Conservation (phyloP, 1,140 invertebrate genomes). For the Dysdera silvatica region DNA sequence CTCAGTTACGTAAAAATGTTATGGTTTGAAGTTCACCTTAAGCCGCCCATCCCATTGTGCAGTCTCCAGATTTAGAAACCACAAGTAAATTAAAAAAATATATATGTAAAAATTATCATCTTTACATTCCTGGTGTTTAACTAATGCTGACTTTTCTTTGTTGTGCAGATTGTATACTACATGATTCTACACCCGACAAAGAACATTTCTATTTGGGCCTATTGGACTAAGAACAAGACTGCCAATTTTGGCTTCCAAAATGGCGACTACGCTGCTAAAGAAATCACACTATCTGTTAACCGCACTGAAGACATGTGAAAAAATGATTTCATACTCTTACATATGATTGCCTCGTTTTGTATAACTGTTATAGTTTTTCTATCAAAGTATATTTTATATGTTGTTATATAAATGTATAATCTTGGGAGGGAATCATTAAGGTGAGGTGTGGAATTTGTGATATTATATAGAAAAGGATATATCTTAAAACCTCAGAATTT, state of each 20-base stretch:
- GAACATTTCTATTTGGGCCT: slow-evolving; percentile 28
- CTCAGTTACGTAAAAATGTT: too few relatives aligned
- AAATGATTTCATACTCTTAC: background rate
- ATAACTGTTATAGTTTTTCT: background rate
- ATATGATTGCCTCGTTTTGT: background rate
- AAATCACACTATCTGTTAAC: background rate
- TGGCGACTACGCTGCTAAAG: background rate
- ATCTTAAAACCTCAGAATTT: too few relatives aligned
- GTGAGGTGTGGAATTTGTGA: too few relatives aligned
- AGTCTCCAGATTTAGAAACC: too few relatives aligned
- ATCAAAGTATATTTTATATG: too few relatives aligned
- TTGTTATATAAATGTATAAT: too few relatives aligned
- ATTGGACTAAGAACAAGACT: slow-evolving; percentile 19
- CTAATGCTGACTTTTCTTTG: background rate
- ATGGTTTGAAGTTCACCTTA: too few relatives aligned
- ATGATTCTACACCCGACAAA: slow-evolving; percentile 33
- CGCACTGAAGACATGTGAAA: background rate
- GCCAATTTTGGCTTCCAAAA: background rate
- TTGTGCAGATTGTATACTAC: slow-evolving; percentile 31
- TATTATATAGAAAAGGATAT: too few relatives aligned
- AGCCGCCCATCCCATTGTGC: too few relatives aligned
- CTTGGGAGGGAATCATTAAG: too few relatives aligned
- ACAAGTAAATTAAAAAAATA: too few relatives aligned
- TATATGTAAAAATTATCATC: too few relatives aligned
- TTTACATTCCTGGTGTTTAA: background rate